Evolutionary conservation across 2,888 invertebrate species (phyloP), one percentile per base, ranked within the genome.

Genomic region (Ophion obscuratus): DNA sequence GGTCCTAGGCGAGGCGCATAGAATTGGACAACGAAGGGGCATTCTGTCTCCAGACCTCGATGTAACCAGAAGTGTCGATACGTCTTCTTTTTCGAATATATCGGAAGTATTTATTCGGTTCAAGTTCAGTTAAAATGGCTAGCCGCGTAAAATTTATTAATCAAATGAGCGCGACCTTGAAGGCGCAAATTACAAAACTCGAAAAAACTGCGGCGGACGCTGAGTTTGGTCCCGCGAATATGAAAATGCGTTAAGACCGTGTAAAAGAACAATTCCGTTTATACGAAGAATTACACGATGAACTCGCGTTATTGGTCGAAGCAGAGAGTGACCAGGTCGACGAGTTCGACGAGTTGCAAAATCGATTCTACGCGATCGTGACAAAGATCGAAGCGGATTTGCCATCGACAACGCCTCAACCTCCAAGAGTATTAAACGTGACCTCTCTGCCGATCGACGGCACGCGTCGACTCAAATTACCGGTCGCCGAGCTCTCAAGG

Each of bases 131-230:
- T 14, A 31, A 64, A 64, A 80, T 80, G 80, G 20, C 24, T 80
- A n/a, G 17, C n/a, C 79, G 79, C 6, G n/a, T 83, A 17, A 83
- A 83, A 61, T 79, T 40, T 10, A 83, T 83, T 17, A 67, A 83
- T 62, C 83, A 83, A 79, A 83, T 10, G 14, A 79, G 76, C 57
- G 77, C 40, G 53, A 77, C 77, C 5, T 77, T 77, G 24, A 59
- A 59, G 24, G 53, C 59, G n/a, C 78, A 79, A 31, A 27, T 82
- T 2, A 82, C 82, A 3, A 76, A n/a, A n/a, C n/a, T n/a, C n/a
- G n/a, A n/a, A n/a, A n/a, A n/a, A n/a, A n/a, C n/a, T n/a, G n/a
- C n/a, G 40, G 84, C 57, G 10, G 80, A 84, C 7, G 40, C 57
- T 0, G 31, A 67, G 9, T 47, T 73, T 10, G 83, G 74, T n/a